Evolutionary conservation across 2,113 vertebrate species (phyloP).

Genomic region (Syrmaticus mikado): DNA sequence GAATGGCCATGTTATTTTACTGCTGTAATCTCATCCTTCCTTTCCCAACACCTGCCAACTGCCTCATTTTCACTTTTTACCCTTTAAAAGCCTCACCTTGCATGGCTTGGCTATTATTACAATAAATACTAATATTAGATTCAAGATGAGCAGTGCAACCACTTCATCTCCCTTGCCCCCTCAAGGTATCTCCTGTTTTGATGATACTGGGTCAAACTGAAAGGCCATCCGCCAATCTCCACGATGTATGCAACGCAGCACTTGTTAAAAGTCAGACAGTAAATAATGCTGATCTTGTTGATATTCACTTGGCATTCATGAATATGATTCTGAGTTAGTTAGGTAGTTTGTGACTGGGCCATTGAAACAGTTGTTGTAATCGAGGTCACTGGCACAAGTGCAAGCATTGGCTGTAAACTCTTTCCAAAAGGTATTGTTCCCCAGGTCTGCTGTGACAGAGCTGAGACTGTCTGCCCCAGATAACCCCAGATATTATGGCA

Average conservation of each 20-base stretch:
- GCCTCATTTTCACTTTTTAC: slow-evolving; percentile 68
- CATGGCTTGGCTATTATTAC: slow-evolving; percentile 41
- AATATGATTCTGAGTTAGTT: slow-evolving; percentile 9
- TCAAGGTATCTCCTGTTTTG: background rate
- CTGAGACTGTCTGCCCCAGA: background rate
- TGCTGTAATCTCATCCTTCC: slow-evolving; percentile 66
- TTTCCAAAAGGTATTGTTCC: background rate
- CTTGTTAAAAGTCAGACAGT: slow-evolving; percentile 49
- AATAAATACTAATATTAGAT: slow-evolving; percentile 69
- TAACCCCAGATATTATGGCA: background rate
- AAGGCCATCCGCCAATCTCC: slow-evolving; percentile 38
- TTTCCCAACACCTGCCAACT: slow-evolving; percentile 65
- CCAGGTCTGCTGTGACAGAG: background rate
- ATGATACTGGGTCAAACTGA: background rate
- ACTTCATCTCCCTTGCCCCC: slow-evolving; percentile 53
- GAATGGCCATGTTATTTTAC: slow-evolving; percentile 64
- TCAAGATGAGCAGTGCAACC: slow-evolving; percentile 48
- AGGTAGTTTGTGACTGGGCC: background rate
- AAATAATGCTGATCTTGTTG: slow-evolving; percentile 68
- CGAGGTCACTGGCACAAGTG: background rate
- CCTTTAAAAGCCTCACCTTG: slow-evolving; percentile 70
- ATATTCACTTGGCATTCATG: slow-evolving; percentile 59
- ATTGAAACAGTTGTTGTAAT: background rate
- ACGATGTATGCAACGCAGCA: slow-evolving; percentile 40
- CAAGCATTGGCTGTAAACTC: accelerated